Evolutionary conservation across 2,888 invertebrate species (phyloP).

Genomic region (Candidula unifasciata): DNA sequence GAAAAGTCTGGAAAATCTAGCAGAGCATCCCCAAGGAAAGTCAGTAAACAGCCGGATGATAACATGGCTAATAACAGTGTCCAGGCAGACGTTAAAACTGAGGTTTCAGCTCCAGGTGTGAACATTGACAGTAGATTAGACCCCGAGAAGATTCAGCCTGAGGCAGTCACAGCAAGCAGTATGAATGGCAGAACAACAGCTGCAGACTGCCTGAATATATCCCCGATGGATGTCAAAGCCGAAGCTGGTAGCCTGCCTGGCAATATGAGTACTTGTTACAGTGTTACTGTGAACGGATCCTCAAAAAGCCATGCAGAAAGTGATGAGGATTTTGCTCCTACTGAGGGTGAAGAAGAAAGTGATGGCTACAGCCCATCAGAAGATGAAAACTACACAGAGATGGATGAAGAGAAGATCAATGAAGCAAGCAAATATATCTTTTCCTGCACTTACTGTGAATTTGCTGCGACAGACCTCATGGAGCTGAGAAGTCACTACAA

Average conservation of each 20-base stretch:
- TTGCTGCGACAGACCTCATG: slow-evolving; percentile 62
- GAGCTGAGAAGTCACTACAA: slow-evolving; percentile 71
- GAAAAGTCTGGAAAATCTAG: neutral
- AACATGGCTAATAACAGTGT: neutral
- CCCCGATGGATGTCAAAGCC: neutral
- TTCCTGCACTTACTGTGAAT: slow-evolving; percentile 72
- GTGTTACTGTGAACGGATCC: neutral
- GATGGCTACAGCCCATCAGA: slow-evolving; percentile 29
- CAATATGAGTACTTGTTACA: neutral
- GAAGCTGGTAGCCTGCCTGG: neutral
- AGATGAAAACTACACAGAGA: slow-evolving; percentile 41
- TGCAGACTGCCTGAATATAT: too few species aligned
- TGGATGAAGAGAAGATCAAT: slow-evolving; percentile 49
- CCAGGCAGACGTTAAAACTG: neutral
- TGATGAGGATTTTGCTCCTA: neutral
- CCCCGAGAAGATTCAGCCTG: neutral
- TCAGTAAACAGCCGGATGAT: neutral
- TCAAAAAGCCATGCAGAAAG: neutral
- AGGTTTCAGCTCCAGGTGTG: neutral
- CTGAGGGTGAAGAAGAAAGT: slow-evolving; percentile 25
- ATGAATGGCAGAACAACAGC: neutral
- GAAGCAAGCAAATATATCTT: slow-evolving; percentile 55
- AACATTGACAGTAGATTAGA: neutral
- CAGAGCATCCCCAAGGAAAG: too few species aligned
- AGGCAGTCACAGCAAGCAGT: neutral